Evolutionary conservation across 2,888 invertebrate genomes (phyloP).

Genomic region (Stegana nigrithorax): DNA sequence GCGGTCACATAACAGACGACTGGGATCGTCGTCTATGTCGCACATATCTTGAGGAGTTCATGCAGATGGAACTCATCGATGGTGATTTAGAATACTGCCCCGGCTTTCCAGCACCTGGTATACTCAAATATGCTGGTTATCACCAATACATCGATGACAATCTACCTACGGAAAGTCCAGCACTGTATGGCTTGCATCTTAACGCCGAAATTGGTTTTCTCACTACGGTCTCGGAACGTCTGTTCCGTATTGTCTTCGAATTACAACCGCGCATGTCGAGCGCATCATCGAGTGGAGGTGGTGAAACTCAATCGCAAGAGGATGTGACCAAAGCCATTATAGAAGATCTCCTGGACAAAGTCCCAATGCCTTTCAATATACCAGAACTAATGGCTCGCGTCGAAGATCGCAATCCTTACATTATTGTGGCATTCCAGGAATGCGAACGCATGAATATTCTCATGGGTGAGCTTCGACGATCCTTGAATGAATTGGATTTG

Average conservation of each 20-base stretch:
- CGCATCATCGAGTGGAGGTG: conserved; percentile 74
- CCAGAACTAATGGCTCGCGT: conserved; percentile 85
- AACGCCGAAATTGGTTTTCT: conserved; percentile 96
- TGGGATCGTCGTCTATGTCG: conserved; percentile 92
- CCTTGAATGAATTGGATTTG: conserved; percentile 85
- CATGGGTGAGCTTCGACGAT: conserved; percentile 83
- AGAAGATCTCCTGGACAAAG: conserved; percentile 88
- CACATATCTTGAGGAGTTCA: conserved; percentile 87
- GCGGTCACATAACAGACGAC: conserved; percentile 96
- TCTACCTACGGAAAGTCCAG: conserved; percentile 88
- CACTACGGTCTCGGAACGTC: conserved; percentile 84
- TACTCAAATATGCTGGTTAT: conserved; percentile 87
- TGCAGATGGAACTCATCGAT: conserved; percentile 88
- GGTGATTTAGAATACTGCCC: conserved; percentile 85
- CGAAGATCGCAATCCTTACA: conserved; percentile 91
- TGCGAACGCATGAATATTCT: conserved; percentile 94
- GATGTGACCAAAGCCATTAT: conserved; percentile 77
- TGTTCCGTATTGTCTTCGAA: conserved; percentile 88
- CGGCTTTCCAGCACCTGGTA: conserved; percentile 89
- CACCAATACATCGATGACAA: conserved; percentile 89
- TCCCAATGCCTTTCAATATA: conserved; percentile 90
- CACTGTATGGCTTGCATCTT: conserved; percentile 91
- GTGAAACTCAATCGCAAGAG: conserved; percentile 77
- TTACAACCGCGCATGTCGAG: conserved; percentile 89
- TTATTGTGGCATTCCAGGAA: conserved; percentile 92